These are phyloP conservation scores for Xylota segnis DNA, from an alignment of 2,888 invertebrate genomes.

Conservation along the genomic window DNA sequence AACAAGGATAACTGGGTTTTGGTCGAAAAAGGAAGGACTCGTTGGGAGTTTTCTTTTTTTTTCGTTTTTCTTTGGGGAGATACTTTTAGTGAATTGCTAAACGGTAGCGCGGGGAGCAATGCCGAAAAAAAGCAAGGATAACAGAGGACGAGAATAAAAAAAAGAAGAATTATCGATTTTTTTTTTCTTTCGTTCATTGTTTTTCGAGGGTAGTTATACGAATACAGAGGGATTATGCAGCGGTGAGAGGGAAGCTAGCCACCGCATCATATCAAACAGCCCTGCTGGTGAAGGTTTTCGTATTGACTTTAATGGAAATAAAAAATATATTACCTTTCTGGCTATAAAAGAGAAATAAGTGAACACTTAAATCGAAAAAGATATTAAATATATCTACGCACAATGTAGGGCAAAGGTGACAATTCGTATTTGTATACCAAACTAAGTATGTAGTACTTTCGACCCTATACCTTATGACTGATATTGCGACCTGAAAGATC, in stretches of 20 bases:
- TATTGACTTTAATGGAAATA: constrained; percentile 26
- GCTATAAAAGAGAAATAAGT: constrained; percentile 22
- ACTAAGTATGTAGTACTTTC: too few species aligned
- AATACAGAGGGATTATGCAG: neutral
- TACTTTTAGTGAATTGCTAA: constrained; percentile 62
- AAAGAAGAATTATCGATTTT: constrained; percentile 62
- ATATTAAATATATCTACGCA: neutral
- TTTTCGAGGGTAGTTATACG: constrained; percentile 21
- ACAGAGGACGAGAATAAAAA: constrained; percentile 5
- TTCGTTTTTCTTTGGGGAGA: constrained; percentile 32
- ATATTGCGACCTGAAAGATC: too few species aligned
- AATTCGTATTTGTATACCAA: too few species aligned
- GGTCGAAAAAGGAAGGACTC: constrained; percentile 44
- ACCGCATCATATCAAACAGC: constrained; percentile 3
- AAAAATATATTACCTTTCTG: constrained; percentile 30
- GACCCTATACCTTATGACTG: too few species aligned
- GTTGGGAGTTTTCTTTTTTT: constrained; percentile 20
- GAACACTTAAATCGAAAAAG: neutral
- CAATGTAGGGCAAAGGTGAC: neutral
- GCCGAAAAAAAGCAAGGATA: neutral
- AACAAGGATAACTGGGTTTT: constrained; percentile 34
- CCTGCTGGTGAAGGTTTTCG: neutral
- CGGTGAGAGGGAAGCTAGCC: neutral
- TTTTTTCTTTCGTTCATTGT: constrained; percentile 37
- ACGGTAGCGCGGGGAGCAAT: constrained; percentile 10